A percentile compares a stretch with the other conserved stretches of the same genome.
Evolutionary conservation across 2,888 invertebrate species (phyloP).

Genomic region (Dermolepida albohirtum): DNA sequence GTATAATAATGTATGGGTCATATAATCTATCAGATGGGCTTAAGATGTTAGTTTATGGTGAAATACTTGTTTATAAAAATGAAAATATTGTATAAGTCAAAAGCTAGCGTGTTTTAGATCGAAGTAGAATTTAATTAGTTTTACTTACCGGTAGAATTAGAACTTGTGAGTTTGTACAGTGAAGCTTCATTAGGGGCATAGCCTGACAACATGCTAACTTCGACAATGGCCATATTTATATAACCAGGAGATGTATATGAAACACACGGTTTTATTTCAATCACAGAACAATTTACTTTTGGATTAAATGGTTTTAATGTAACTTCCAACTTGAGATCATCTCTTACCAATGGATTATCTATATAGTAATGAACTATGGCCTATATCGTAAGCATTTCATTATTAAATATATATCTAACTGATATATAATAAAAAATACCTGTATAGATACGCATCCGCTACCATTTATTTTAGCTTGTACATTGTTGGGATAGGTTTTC

Average conservation of each 20-base stretch:
- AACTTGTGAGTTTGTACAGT: constrained; percentile 61
- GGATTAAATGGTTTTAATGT: constrained; percentile 63
- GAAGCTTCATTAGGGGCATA: constrained; percentile 71
- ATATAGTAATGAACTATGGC: constrained; percentile 68
- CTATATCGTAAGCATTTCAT: constrained; percentile 54
- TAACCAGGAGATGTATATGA: constrained; percentile 63
- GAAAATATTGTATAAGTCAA: no score
- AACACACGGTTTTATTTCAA: constrained; percentile 62
- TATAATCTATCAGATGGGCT: no score
- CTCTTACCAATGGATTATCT: constrained; percentile 64
- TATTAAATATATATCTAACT: not conserved
- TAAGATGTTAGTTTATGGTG: no score
- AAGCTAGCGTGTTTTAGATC: no score
- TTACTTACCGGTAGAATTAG: not conserved
- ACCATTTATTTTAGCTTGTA: constrained; percentile 67
- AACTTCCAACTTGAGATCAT: constrained; percentile 68
- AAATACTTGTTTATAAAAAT: no score
- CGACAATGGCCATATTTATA: constrained; percentile 73
- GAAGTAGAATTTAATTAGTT: not conserved
- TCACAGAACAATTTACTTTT: constrained; percentile 66
- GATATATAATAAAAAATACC: constrained; percentile 57
- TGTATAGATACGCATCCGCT: constrained; percentile 71
- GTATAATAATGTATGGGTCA: no score
- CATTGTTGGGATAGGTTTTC: constrained; percentile 63
- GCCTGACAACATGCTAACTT: constrained; percentile 74